These are phyloP conservation scores for Latrodectus geometricus DNA, from an alignment of 1,140 invertebrate species.

Conservation along the genomic window DNA sequence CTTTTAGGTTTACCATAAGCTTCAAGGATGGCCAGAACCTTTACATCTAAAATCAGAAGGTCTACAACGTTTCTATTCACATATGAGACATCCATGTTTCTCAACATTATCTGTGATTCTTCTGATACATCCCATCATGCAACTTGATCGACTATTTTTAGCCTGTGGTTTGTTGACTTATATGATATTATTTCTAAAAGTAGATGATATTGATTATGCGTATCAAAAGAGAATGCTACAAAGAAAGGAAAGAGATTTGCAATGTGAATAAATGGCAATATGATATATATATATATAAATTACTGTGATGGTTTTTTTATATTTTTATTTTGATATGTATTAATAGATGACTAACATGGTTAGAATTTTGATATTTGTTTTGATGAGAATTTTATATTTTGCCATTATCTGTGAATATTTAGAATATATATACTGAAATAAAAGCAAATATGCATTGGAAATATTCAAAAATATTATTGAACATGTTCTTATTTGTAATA, in stretches of 20 bases:
- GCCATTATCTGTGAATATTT: no score
- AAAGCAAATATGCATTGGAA: no score
- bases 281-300: not conserved
- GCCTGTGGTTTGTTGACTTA: conserved; percentile 14
- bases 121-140: conserved; percentile 45
- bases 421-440: no score
- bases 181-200: conserved; percentile 13
- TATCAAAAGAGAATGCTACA: conserved; percentile 45
- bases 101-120: conserved; percentile 14
- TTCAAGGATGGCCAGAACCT: conserved; percentile 20
- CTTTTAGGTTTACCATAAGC: conserved; percentile 43
- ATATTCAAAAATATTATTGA: no score
- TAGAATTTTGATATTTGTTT: no score
- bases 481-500: no score
- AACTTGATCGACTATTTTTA: conserved; percentile 34
- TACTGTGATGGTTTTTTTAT: not conserved
- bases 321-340: not conserved
- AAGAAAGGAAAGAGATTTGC: conserved; percentile 39
- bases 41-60: conserved; percentile 29
- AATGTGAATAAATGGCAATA: not conserved
- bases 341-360: not conserved
- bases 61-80: conserved; percentile 34
- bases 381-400: no score
- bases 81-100: conserved; percentile 61
- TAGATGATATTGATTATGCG: conserved; percentile 49